Base-by-base conservation (phyloP, 2,888 invertebrate species). In the Dolichomitus sp. region DNA sequence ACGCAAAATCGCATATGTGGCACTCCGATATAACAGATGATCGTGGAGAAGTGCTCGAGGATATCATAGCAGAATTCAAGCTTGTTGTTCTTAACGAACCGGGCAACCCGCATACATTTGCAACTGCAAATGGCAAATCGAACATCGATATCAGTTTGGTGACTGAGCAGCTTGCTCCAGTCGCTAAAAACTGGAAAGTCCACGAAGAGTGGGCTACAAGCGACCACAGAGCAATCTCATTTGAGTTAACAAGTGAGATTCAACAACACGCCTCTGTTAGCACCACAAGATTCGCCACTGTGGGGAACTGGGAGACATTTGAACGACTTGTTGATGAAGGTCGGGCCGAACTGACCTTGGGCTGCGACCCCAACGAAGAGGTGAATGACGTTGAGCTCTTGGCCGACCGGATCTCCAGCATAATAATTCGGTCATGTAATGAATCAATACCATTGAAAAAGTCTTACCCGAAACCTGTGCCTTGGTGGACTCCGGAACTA, bases 121-220 rank as follows among this genome's bases (percentile, higher is more conserved):
- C 12, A 4, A 40, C 30, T 0, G 9, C 45, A n/a, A n/a, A 42
- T 1, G 80, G 84, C 0, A 17, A 50, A 1, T 72, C 78, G 0
- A 79, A 83, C n/a, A 85, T 85, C 1, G 83, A 83, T 4, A 30
- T 85, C 0, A 85, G 77, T 0, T 1, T 83, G 3, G 57, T 48
- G 1, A 69, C 57, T 0, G 23, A n/a, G 5, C 1, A 40, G 11
- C 2, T 1, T 33, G 5, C 3, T 17, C 0, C 4, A 0, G 17
- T 77, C 0, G 23, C n/a, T 6, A 52, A 42, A 5, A 37, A 37
- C 7, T 83, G 83, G 76, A 2, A 6, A 1, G 77, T 83, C 0
- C 23, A 40, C 4, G 23, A 54, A 2, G 61, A 40, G 0, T 80
- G 72, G 40, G 33, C 61, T 1, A 69, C 45, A 0, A 80, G 80